Evolutionary conservation across 2,888 invertebrate genomes (phyloP), one percentile per base, ranked within the genome.

Genomic region (Cristatella mucedo): DNA sequence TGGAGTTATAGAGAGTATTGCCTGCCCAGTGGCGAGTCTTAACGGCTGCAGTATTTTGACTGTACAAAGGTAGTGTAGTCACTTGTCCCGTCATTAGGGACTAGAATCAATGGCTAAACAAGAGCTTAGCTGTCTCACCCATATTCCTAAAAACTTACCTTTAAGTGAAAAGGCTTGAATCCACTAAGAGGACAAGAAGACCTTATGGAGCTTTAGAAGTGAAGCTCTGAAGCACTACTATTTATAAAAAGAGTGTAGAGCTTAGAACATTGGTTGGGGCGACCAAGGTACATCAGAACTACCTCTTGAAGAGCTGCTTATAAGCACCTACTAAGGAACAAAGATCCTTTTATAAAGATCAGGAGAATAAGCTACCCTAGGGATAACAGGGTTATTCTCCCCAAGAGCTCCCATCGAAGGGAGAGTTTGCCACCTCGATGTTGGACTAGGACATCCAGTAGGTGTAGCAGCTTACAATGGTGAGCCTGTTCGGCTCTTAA

Each of bases 351-450:
- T 32, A 15, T 42, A 33, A 41, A 45, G 46, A 47, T 41, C 40
- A 43, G 29, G 42, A 74, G 73, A 73, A 68, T 68, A 75, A 79
- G 74, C 76, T 78, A 78, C 77, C 75, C 75, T 76, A 76, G 77
- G 77, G 77, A 78, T 80, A 80, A 80, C 78, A 80, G 78, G 76
- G 74, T 78, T 73, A 78, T 79, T 72, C 74, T 74, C 73, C 75
- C 75, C 68, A 68, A 75, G 72, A 79, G 78, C 71, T 73, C 77
- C 61, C 66, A 79, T 80, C 73, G 69, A 71, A 73, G 75, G 72
- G 71, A 73, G 66, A 73, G 76, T 71, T 80, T 79, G 76, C 76
- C 77, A 80, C 79, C 79, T 81, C 80, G 79, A 81, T 81, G 80
- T 80, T 81, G 80, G 77, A 80, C 79, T 79, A 79, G 76, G 72